These are phyloP conservation scores for Diplodus puntazzo DNA, from an alignment of 2,797 vertebrate genomes.

Conservation along the genomic window DNA sequence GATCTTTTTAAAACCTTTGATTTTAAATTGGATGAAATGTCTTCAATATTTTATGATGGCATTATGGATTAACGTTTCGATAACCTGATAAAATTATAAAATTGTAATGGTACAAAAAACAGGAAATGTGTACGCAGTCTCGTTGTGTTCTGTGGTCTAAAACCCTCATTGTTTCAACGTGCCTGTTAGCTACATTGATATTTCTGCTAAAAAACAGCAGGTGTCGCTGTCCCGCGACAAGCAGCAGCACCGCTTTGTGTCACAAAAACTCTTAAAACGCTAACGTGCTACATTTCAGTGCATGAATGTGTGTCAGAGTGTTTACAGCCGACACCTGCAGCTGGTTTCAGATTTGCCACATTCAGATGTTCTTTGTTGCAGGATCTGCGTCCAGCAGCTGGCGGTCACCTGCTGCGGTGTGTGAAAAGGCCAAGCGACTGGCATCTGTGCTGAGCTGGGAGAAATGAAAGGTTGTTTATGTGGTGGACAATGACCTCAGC, in stretches of 20 bases:
- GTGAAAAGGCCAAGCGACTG: constrained; percentile 55
- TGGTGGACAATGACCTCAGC: constrained; percentile 63
- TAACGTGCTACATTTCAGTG: constrained; percentile 31
- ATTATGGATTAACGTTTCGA: not conserved
- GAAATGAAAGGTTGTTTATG: constrained; percentile 70
- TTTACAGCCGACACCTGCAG: constrained; percentile 46
- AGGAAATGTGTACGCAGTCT: not conserved
- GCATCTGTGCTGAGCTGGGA: constrained; percentile 69
- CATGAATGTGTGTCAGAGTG: constrained; percentile 23
- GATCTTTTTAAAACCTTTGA: not conserved
- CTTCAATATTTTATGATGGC: not conserved
- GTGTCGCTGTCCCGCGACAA: constrained; percentile 6
- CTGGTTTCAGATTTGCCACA: constrained; percentile 35
- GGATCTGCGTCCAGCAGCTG: constrained; percentile 29
- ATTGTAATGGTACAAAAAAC: not conserved
- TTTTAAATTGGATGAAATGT: not conserved
- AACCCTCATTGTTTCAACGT: not conserved
- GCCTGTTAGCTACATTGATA: not conserved
- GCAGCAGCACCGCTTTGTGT: not conserved
- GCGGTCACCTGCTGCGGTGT: constrained; percentile 36
- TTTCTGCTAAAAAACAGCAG: constrained; percentile 22
- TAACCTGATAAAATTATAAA: not conserved
- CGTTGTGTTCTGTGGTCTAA: too few species aligned
- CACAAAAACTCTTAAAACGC: constrained; percentile 31
- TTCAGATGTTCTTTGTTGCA: constrained; percentile 53